Conservation (phyloP, 2,888 invertebrate species). For the Reticulitermes lucifugus region DNA sequence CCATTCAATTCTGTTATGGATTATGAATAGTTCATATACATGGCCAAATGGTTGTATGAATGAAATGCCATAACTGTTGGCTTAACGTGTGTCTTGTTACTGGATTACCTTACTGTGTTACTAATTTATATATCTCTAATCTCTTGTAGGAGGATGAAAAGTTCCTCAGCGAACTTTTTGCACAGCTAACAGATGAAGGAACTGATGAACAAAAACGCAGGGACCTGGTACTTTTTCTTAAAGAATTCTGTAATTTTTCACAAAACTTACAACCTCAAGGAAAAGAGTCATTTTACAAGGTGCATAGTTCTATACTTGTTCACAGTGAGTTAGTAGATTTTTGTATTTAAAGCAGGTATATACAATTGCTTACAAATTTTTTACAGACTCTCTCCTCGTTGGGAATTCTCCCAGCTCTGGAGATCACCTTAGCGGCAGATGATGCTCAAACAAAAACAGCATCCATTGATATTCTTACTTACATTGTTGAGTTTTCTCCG, state of each 20-base stretch:
- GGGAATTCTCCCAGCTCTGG: constrained; percentile 89
- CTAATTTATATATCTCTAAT: constrained; percentile 30
- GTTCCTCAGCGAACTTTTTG: constrained; percentile 94
- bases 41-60: too few relatives aligned
- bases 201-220: constrained; percentile 87
- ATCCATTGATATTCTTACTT: constrained; percentile 97
- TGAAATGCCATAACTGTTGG: too few relatives aligned
- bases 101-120: constrained; percentile 7
- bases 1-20: not conserved
- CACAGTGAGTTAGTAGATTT: not conserved
- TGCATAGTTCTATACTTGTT: constrained; percentile 53
- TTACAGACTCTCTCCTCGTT: constrained; percentile 81
- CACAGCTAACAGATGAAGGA: constrained; percentile 89
- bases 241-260: constrained; percentile 99
- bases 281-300: constrained; percentile 97
- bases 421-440: constrained; percentile 91
- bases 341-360: not conserved
- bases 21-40: too few relatives aligned
- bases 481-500: constrained; percentile 98
- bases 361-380: constrained; percentile 18
- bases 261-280: constrained; percentile 97
- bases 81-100: not conserved
- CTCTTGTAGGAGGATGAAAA: constrained; percentile 91
- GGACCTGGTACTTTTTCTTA: constrained; percentile 96
- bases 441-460: constrained; percentile 96